Percentiles rank a stretch among this genome's conserved stretches.
Evolutionary conservation across 2,888 invertebrate genomes (phyloP).

Genomic region (Megaustenia siamemsis): DNA sequence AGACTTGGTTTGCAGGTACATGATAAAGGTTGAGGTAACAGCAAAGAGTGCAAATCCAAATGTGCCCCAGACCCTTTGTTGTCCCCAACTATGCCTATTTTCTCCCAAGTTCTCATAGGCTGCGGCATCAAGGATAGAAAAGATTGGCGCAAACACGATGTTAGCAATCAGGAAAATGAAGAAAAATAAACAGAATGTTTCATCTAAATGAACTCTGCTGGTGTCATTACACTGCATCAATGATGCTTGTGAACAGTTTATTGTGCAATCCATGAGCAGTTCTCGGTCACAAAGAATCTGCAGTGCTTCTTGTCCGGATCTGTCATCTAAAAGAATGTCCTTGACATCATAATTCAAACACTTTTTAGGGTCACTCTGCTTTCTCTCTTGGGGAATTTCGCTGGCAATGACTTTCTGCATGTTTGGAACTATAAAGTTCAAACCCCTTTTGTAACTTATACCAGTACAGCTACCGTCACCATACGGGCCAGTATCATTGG

Average conservation of each 20-base stretch:
- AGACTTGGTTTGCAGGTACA: slow-evolving; percentile 63
- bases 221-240: not conserved
- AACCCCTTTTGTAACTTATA: slow-evolving; percentile 10
- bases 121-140: slow-evolving; percentile 93
- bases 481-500: slow-evolving; percentile 53
- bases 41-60: slow-evolving; percentile 87
- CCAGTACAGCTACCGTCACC: slow-evolving; percentile 47
- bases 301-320: slow-evolving; percentile 54
- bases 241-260: slow-evolving; percentile 10
- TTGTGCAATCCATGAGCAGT: slow-evolving; percentile 61
- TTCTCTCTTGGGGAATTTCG: slow-evolving; percentile 52
- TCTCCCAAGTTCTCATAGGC: slow-evolving; percentile 91
- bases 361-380: not conserved
- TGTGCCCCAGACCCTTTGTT: slow-evolving; percentile 92
- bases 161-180: slow-evolving; percentile 89
- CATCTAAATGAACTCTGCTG: slow-evolving; percentile 48
- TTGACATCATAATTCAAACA: slow-evolving; percentile 70
- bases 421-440: slow-evolving; percentile 56
- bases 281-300: slow-evolving; percentile 69
- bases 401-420: slow-evolving; percentile 48
- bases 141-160: slow-evolving; percentile 90
- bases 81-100: slow-evolving; percentile 89
- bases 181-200: slow-evolving; percentile 89
- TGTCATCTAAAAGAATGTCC: slow-evolving; percentile 58
- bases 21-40: slow-evolving; percentile 73